Base-by-base conservation (phyloP, 2,797 vertebrate genomes). In the Vipera ursinii region DNA sequence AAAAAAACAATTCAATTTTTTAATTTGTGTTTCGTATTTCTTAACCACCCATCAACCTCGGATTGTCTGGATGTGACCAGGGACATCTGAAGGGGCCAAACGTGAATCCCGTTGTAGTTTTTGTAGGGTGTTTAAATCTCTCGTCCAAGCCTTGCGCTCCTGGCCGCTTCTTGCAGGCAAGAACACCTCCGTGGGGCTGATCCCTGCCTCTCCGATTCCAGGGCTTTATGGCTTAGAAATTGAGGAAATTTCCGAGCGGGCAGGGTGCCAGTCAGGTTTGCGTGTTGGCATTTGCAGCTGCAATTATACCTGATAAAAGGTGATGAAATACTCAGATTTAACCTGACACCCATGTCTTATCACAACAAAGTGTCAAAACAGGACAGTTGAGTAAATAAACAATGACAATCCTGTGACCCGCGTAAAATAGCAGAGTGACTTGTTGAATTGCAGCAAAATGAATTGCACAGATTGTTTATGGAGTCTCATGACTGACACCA, bases 321-420 rank as follows among this genome's bases (percentile, higher is more conserved):
- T 0, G 91, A 93, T n/a, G 93, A 87, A 95, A 1, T 93, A 61
- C 24, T 55, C 20, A 60, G 17, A 1, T 78, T 8, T 2, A 65
- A 88, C 24, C n/a, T 8, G 20, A 57, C 3, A 2, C 51, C 15
- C 17, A 14, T 24, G 32, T 24, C 2, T 78, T 89, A 89, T 56
- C 15, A 56, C n/a, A 89, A 24, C 86, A 7, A 78, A 32, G 26
- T 22, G 63, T 55, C 22, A 61, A 32, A 28, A n/a, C 20, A 51
- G 8, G 53, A 3, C 26, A 3, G 57, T 56, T 82, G 32, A 48
- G 91, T 53, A 56, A 4, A 48, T 63, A 89, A 38, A 24, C 0
- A 0, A 26, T 51, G 63, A 13, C 26, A 15, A 0, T 4, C 7
- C 3, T 57, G 92, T 48, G 51, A n/a, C 55, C 82, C 3, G 24